These are phyloP conservation scores for Quadroppia sp. DNA, from an alignment of 2,888 invertebrate genomes.

Conservation along the genomic window DNA sequence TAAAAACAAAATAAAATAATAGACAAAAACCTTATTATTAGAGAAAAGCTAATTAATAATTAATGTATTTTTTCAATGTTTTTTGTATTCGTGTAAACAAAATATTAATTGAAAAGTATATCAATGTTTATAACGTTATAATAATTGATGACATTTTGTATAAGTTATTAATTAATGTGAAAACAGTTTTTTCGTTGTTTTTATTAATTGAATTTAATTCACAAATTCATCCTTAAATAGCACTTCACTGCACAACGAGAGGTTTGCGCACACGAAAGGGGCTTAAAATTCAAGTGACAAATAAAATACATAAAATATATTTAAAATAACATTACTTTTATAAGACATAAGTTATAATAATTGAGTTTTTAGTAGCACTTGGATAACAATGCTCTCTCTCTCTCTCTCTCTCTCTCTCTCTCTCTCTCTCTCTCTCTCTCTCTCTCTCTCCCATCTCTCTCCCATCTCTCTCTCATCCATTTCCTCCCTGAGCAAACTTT, in stretches of 20 bases:
- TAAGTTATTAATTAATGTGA: background rate
- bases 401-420: background rate
- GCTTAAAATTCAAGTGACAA: background rate
- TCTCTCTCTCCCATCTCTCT: background rate
- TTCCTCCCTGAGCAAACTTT: background rate
- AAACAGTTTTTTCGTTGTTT: too few relatives aligned
- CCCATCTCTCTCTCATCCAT: background rate
- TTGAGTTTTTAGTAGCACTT: too few relatives aligned
- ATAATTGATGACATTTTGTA: too few relatives aligned
- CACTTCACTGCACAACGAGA: background rate
- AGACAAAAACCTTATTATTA: too few relatives aligned
- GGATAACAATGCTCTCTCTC: background rate
- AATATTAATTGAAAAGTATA: too few relatives aligned
- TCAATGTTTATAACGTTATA: too few relatives aligned
- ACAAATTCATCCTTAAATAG: background rate
- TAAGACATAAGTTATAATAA: too few relatives aligned
- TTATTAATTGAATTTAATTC: background rate
- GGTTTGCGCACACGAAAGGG: background rate
- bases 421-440: conserved; percentile 18
- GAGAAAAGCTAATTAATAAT: too few relatives aligned
- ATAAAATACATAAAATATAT: background rate
- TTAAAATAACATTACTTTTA: too few relatives aligned
- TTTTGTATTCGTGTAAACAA: too few relatives aligned
- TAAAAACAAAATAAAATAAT: too few relatives aligned
- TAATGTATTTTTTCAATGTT: too few relatives aligned